Conservation (phyloP, 2,888 invertebrate species). For the Diarsia brunnea region DNA sequence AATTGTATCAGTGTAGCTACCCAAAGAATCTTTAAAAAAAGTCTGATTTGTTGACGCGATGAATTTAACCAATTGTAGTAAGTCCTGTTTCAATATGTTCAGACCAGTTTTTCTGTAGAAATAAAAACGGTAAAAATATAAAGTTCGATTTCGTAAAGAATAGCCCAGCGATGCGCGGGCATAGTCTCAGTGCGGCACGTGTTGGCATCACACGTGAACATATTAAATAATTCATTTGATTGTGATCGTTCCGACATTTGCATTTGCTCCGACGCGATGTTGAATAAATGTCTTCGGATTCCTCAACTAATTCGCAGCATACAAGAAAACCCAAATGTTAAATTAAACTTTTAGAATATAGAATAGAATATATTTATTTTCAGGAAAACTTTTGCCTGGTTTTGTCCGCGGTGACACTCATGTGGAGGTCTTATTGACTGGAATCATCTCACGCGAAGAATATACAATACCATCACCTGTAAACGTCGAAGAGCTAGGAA, state of each 20-base stretch:
- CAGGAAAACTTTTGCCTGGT: too few species aligned
- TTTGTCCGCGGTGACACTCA: background rate
- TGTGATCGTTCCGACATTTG: conserved; percentile 35
- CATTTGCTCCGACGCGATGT: conserved; percentile 6
- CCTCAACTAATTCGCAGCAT: background rate
- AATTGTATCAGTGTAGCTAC: too few species aligned
- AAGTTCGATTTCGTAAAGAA: conserved; percentile 30
- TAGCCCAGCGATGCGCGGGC: background rate
- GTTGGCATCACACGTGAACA: conserved; percentile 34
- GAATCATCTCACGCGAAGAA: background rate
- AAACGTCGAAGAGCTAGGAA: background rate
- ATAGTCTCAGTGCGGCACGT: conserved; percentile 41
- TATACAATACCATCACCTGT: background rate
- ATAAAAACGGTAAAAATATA: too few species aligned
- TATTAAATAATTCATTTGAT: conserved; percentile 55
- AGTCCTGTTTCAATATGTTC: too few species aligned
- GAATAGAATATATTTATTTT: too few species aligned
- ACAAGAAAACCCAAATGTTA: background rate
- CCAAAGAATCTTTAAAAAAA: too few species aligned
- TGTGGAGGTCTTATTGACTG: background rate
- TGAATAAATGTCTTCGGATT: conserved; percentile 4
- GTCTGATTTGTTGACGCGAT: too few species aligned
- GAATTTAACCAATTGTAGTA: too few species aligned
- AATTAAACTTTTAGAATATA: too few species aligned
- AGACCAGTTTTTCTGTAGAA: too few species aligned